phyloP scores from a whole-genome alignment of 2,888 invertebrate species.

The Xylota sylvarum region DNA sequence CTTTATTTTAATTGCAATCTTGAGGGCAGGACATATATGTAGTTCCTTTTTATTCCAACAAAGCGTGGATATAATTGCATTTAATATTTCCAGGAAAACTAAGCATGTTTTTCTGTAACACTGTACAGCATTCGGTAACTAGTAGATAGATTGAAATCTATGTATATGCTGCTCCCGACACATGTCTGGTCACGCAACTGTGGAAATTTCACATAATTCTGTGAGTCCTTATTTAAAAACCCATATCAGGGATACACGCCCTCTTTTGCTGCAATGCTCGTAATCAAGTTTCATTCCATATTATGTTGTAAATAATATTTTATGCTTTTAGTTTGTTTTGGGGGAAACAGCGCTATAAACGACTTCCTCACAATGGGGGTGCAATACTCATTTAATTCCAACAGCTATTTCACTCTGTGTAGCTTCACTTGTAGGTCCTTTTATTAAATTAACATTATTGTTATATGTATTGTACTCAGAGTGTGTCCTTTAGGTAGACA shows the following conservation, averaged over 20 bases:
- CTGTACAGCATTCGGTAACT: neutral
- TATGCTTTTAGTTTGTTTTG: neutral
- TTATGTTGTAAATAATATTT: neutral
- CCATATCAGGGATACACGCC: neutral
- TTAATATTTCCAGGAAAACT: constrained; percentile 3
- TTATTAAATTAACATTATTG: too few relatives aligned
- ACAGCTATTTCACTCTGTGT: neutral
- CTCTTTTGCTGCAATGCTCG: neutral
- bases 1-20: neutral
- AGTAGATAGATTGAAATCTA: constrained; percentile 25
- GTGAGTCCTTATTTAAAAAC: neutral
- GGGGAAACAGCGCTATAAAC: neutral
- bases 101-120: constrained; percentile 13
- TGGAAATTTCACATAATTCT: neutral
- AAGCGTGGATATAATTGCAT: constrained; percentile 35
- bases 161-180: neutral
- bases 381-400: neutral
- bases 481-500: too few relatives aligned
- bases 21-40: neutral
- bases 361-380: neutral
- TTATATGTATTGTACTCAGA: too few relatives aligned
- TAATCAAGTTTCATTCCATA: neutral
- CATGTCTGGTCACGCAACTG: constrained; percentile 40
- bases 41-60: neutral
- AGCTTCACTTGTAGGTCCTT: too few relatives aligned